Evolutionary conservation across 1,140 invertebrate genomes (phyloP).

Genomic region (Frieseomelitta varia): DNA sequence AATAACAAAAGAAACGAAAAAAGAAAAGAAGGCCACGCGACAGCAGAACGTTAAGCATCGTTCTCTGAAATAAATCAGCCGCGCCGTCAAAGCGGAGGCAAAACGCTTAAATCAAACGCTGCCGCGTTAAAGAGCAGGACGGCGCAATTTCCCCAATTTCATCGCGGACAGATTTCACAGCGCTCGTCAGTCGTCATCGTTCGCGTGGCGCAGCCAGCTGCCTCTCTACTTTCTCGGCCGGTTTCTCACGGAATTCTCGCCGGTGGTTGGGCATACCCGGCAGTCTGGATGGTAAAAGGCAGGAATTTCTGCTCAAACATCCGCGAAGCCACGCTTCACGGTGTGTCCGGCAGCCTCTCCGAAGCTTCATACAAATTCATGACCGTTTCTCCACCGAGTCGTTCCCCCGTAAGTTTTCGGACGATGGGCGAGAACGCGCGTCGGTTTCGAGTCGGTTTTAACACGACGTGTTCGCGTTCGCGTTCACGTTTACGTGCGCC

Average conservation of each 20-base stretch:
- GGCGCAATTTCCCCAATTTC: constrained; percentile 22
- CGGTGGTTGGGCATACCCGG: neutral
- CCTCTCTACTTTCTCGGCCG: constrained; percentile 20
- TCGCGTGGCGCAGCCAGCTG: neutral
- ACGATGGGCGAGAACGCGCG: constrained; percentile 33
- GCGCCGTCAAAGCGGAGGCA: neutral
- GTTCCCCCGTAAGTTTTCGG: constrained; percentile 57
- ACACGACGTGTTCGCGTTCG: neutral
- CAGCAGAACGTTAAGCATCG: neutral
- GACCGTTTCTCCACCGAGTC: constrained; percentile 40
- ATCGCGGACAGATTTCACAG: neutral
- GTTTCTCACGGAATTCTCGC: constrained; percentile 5
- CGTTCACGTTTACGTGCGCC: too few relatives aligned
- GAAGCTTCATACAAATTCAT: constrained; percentile 69
- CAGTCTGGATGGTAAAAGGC: constrained; percentile 55
- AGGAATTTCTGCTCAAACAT: constrained; percentile 66
- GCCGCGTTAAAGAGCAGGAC: neutral
- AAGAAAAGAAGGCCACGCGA: too few relatives aligned
- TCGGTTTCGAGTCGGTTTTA: neutral
- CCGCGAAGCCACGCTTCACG: constrained; percentile 57
- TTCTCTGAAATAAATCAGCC: neutral
- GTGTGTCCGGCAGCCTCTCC: constrained; percentile 51
- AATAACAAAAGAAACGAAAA: neutral
- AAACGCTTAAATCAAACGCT: neutral
- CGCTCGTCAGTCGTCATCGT: neutral